These are phyloP conservation scores for Labia minor DNA, from an alignment of 2,888 invertebrate genomes.

Conservation along the genomic window DNA sequence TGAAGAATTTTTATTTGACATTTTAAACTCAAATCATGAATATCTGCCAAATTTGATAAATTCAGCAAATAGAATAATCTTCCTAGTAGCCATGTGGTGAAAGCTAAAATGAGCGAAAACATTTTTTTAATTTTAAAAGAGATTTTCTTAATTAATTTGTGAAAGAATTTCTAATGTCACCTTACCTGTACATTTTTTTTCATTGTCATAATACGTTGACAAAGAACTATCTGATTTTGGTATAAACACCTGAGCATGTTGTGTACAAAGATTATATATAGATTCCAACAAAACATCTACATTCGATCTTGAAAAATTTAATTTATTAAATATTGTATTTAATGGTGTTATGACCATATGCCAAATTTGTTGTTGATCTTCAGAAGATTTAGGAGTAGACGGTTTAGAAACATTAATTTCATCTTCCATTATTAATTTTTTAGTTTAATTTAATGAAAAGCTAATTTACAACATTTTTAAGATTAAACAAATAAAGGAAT, in stretches of 20 bases:
- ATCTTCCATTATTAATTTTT: background rate
- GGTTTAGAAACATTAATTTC: background rate
- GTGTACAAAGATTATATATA: background rate
- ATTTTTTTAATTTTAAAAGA: background rate
- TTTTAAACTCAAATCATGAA: conserved; percentile 39
- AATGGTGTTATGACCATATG: background rate
- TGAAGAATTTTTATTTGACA: conserved; percentile 46
- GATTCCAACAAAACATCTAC: background rate
- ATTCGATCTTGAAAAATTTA: background rate
- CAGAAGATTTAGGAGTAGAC: background rate
- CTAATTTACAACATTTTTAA: too few relatives aligned
- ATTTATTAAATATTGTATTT: conserved; percentile 1
- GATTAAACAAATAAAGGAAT: too few relatives aligned
- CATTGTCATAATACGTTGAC: conserved; percentile 36
- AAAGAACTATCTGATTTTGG: conserved; percentile 9
- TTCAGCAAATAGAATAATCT: conserved; percentile 52
- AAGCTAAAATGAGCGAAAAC: conserved; percentile 34
- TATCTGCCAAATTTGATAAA: conserved; percentile 43
- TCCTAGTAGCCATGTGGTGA: conserved; percentile 57
- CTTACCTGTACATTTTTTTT: conserved; percentile 31
- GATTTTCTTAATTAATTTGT: background rate
- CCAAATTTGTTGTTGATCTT: background rate
- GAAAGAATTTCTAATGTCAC: too few relatives aligned
- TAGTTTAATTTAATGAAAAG: too few relatives aligned
- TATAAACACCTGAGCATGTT: conserved; percentile 14